Percentiles rank a stretch among this genome's conserved stretches.
Evolutionary conservation across 2,888 invertebrate species (phyloP).

Genomic region (Caenorhabditis macrosperma): DNA sequence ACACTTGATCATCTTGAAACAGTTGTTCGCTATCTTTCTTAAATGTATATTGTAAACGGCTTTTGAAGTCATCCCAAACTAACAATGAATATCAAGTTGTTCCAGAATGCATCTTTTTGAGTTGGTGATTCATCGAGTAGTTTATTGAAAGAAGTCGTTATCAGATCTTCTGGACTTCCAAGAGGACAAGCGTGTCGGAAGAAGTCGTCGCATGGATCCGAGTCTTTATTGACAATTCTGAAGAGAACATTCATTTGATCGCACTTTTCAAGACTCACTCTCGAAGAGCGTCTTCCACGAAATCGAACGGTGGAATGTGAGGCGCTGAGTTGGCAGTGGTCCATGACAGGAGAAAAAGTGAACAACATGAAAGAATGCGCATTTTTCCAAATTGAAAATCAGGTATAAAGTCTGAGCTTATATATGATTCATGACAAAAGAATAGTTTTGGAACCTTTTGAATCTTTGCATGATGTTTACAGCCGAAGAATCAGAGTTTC

Average conservation of each 20-base stretch:
- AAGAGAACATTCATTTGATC: not conserved
- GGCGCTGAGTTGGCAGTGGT: too few species aligned
- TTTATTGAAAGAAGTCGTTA: not conserved
- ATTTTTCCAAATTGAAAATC: too few species aligned
- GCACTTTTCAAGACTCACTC: not conserved
- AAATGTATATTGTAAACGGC: too few species aligned
- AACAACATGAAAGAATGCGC: not conserved
- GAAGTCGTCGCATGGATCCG: constrained; percentile 1
- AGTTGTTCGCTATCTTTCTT: not conserved
- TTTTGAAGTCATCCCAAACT: not conserved
- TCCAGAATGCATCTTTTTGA: not conserved
- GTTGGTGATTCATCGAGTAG: not conserved
- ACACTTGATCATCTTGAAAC: not conserved
- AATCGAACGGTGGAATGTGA: not conserved
- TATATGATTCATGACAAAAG: too few species aligned
- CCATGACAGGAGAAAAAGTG: not conserved
- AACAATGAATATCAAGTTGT: not conserved
- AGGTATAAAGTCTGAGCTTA: too few species aligned
- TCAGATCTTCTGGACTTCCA: not conserved
- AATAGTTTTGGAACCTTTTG: too few species aligned
- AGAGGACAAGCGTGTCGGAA: constrained; percentile 18
- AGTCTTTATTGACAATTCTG: not conserved
- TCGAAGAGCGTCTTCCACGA: not conserved
- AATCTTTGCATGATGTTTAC: too few species aligned
- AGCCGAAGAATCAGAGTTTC: too few species aligned